phyloP scores from a whole-genome alignment of 2,113 vertebrate species.

The Eolophus roseicapilla region DNA sequence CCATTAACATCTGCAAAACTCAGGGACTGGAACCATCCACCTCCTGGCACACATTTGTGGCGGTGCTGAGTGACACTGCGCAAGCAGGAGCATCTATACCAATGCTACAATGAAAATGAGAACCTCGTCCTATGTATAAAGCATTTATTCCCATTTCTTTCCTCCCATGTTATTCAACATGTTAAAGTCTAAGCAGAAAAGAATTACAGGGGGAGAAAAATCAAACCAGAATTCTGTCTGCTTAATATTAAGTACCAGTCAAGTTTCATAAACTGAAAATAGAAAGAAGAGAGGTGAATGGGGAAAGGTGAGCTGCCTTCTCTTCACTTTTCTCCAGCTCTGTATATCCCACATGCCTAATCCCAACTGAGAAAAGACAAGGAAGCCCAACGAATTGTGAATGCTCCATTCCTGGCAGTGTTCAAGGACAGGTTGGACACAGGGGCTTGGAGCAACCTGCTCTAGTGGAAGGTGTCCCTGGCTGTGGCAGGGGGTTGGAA shows the following conservation, averaged over 20 bases:
- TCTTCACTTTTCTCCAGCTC: background rate
- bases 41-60: fast-evolving
- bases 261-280: background rate
- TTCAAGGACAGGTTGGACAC: background rate
- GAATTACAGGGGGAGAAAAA: background rate
- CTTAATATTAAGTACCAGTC: background rate
- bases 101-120: background rate
- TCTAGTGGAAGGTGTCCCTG: background rate
- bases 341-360: background rate
- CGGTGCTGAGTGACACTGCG: background rate
- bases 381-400: background rate
- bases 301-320: background rate
- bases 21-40: background rate
- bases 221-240: background rate
- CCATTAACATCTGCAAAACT: background rate
- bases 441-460: background rate
- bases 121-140: background rate
- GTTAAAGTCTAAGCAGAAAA: background rate
- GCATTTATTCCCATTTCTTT: background rate
- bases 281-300: background rate
- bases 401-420: background rate
- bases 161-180: fast-evolving
- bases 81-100: background rate
- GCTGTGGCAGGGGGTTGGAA: background rate
- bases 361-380: background rate